Evolutionary conservation across 2,797 vertebrate genomes (phyloP).

Genomic region (Pterois miles): DNA sequence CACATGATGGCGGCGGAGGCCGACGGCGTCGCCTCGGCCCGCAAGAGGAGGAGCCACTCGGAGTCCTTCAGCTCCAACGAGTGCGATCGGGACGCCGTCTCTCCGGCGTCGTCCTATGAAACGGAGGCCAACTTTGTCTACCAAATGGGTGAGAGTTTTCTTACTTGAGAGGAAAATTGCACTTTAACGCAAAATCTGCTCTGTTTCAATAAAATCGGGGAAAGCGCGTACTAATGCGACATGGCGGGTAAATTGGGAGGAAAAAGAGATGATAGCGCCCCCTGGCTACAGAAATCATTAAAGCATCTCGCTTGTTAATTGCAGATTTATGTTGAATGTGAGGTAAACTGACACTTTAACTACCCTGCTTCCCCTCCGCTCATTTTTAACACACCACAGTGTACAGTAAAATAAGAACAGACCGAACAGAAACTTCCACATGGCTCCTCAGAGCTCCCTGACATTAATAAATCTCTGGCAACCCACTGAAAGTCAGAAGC

Average conservation of each 20-base stretch:
- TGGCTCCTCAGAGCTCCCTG: constrained; percentile 60
- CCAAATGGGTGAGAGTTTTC: constrained; percentile 87
- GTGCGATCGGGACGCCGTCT: constrained; percentile 90
- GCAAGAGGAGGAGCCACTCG: constrained; percentile 89
- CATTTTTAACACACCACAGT: constrained; percentile 57
- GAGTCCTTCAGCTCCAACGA: constrained; percentile 95
- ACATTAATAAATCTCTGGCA: constrained; percentile 68
- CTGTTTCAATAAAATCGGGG: not conserved
- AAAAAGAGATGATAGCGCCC: constrained; percentile 2
- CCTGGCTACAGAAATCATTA: constrained; percentile 23
- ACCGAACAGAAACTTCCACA: constrained; percentile 62
- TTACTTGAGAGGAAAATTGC: not conserved
- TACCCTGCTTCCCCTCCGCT: constrained; percentile 43
- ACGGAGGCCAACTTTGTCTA: constrained; percentile 94
- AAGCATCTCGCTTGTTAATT: constrained; percentile 57
- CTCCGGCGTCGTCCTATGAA: constrained; percentile 89
- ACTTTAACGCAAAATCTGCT: not conserved
- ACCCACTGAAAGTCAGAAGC: constrained; percentile 65
- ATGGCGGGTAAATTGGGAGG: not conserved
- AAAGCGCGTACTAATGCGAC: not conserved
- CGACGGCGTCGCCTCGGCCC: constrained; percentile 81
- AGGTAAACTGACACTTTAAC: constrained; percentile 62
- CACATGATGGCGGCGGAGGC: constrained; percentile 88
- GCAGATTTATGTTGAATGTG: constrained; percentile 56
- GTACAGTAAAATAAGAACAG: constrained; percentile 68